A percentile compares a stretch with the other conserved stretches of the same genome.
Evolutionary conservation across 2,113 vertebrate species (phyloP).

Genomic region (Chloebia gouldiae): DNA sequence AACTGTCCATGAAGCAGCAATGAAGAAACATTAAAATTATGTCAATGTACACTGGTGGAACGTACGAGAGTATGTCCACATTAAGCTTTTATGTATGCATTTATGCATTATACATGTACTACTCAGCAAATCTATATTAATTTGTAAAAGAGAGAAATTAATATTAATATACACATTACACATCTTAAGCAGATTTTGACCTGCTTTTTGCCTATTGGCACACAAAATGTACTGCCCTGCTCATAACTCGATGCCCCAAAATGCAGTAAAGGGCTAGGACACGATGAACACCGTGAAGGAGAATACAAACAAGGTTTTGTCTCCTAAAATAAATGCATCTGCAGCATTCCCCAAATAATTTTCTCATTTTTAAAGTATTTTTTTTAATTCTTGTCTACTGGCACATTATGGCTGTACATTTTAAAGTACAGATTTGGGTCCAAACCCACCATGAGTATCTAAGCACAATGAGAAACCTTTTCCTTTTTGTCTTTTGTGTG

Average conservation of each 20-base stretch:
- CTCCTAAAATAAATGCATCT: neutral
- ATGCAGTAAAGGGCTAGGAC: neutral
- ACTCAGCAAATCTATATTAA: constrained; percentile 70
- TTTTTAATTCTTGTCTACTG: neutral
- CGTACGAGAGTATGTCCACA: neutral
- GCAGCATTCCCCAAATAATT: neutral
- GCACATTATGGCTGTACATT: neutral
- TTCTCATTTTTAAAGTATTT: neutral
- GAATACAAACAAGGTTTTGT: neutral
- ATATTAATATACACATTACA: constrained; percentile 54
- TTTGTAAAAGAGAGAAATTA: constrained; percentile 58
- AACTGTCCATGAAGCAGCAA: neutral
- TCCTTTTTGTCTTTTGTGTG: neutral
- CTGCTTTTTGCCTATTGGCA: constrained; percentile 18
- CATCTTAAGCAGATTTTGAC: constrained; percentile 38
- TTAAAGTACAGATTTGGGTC: neutral
- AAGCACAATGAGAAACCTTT: neutral
- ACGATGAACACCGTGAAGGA: neutral
- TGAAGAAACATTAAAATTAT: constrained; percentile 15
- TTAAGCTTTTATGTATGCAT: constrained; percentile 68
- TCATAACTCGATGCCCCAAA: neutral
- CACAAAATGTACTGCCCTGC: constrained; percentile 21
- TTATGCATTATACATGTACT: constrained; percentile 51
- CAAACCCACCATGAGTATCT: neutral
- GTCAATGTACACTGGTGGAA: neutral